Evolutionary conservation across 37 sponge, comb jelly and placozoan species (phyloP).

Genomic region (Haliclona indistincta): DNA sequence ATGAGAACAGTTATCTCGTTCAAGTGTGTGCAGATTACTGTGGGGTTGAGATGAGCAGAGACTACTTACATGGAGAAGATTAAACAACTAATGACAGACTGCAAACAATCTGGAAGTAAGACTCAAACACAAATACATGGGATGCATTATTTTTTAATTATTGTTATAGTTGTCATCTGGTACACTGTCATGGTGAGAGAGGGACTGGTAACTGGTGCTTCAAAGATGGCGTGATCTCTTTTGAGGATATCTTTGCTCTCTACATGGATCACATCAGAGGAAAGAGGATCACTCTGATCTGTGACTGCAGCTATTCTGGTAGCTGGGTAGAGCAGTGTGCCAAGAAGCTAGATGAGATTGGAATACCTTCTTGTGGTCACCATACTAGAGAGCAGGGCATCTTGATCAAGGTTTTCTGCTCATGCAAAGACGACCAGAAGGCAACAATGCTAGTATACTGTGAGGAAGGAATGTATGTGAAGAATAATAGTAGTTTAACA

Average conservation of each 20-base stretch:
- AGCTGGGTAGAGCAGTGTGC: conserved; percentile 37
- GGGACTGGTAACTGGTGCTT: conserved; percentile 86
- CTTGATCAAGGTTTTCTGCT: conserved; percentile 49
- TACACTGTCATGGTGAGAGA: conserved; percentile 64
- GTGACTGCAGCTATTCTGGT: conserved; percentile 69
- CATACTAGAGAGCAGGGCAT: conserved; percentile 49
- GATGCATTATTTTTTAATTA: neutral
- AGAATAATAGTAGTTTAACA: neutral
- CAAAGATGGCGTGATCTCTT: conserved; percentile 60
- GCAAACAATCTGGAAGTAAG: conserved; percentile 9
- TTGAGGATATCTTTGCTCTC: conserved; percentile 55
- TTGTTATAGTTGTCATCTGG: conserved; percentile 49
- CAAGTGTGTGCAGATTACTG: neutral
- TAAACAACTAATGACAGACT: neutral
- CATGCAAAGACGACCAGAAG: conserved; percentile 40
- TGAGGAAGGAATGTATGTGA: neutral
- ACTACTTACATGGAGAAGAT: neutral
- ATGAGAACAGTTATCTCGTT: no score
- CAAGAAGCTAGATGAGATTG: conserved; percentile 39
- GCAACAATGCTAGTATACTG: conserved; percentile 2
- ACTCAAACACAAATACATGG: conserved; percentile 2
- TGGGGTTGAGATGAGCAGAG: neutral
- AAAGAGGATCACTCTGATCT: conserved; percentile 35
- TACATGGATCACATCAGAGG: conserved; percentile 49
- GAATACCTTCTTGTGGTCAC: conserved; percentile 70